Base-by-base conservation (phyloP, 2,888 invertebrate genomes). In the Agrotis exclamationis region DNA sequence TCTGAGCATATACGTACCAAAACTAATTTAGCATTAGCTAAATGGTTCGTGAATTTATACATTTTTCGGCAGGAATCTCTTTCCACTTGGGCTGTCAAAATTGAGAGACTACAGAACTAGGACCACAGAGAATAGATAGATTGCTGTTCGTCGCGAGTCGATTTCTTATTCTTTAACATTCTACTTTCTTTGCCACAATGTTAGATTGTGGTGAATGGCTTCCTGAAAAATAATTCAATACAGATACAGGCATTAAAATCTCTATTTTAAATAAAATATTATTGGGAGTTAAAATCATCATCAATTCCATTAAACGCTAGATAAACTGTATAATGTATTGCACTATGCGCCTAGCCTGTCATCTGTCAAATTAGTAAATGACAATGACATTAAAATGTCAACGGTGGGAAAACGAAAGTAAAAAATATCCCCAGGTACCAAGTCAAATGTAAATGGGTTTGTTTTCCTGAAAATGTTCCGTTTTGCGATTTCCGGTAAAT, bases 31-130 rank as follows among this genome's bases (percentile, higher is more conserved):
- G 92, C 79, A 91, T 93, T 94, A 82, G 92, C 78, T 91, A 96
- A 89, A 90, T 93, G 91, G 82, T 92, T 94, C 78, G 93, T 92
- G 91, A 96, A 93, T 95, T 92, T 95, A 80, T 93, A 95, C 96
- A 96, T 96, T 95, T 85, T 96, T 95, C 93, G 93, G 92, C 92
- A 93, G 90, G 89, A 92, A 92, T 89, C 90, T 91, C 92, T 88
- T 88, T 91, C 88, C 89, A 90, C 92, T 92, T 86, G 90, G 89
- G 89, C 91, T 93, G 94, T 94, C 95, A 94, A 92, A 93, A 91
- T 86, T 91, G 93, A 88, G 94, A 91, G 88, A 91, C 90, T 88
- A 86, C 16, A 70, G 73, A 71, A 63, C 24, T 54, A 45, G 64
- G 57, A 68, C 69, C 80, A 85, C 70, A 69, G 79, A 85, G 64